A percentile compares a stretch with the other conserved stretches of the same genome.
Conservation (phyloP, 2,113 vertebrate genomes). For the Mustela nigripes region DNA sequence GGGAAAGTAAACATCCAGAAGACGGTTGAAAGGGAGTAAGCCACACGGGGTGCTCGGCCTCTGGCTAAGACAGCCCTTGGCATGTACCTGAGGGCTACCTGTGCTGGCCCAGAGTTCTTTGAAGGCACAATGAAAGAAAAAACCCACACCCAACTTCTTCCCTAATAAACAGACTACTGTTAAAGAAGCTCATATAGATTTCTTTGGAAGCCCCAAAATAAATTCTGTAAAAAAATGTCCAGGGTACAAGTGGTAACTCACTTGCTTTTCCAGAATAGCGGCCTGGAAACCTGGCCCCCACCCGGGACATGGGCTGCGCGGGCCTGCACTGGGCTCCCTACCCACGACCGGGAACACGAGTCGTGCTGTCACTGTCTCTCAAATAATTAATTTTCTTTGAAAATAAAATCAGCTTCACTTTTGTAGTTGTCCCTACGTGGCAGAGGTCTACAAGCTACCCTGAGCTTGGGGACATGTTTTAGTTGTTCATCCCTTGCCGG, state of each 20-base stretch:
- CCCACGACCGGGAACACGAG: accelerated
- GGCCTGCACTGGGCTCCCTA: background rate
- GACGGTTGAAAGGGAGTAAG: background rate
- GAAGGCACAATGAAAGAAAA: background rate
- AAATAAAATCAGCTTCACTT: background rate
- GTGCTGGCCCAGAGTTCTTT: background rate
- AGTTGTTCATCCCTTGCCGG: background rate
- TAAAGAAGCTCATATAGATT: background rate
- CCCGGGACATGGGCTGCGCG: background rate
- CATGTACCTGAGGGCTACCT: background rate
- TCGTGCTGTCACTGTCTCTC: background rate
- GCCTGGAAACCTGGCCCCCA: background rate
- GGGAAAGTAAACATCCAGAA: background rate
- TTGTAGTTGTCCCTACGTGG: background rate
- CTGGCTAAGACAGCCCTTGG: background rate
- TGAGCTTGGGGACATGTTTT: background rate
- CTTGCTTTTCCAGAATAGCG: background rate
- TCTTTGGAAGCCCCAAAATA: background rate
- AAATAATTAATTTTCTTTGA: background rate
- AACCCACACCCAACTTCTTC: background rate
- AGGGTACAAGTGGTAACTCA: background rate
- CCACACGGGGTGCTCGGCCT: background rate
- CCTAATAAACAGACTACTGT: background rate
- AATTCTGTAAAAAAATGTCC: background rate
- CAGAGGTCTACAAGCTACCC: too few relatives aligned